phyloP scores from a whole-genome alignment of 2,113 vertebrate genomes.

The Camelus dromedarius region DNA sequence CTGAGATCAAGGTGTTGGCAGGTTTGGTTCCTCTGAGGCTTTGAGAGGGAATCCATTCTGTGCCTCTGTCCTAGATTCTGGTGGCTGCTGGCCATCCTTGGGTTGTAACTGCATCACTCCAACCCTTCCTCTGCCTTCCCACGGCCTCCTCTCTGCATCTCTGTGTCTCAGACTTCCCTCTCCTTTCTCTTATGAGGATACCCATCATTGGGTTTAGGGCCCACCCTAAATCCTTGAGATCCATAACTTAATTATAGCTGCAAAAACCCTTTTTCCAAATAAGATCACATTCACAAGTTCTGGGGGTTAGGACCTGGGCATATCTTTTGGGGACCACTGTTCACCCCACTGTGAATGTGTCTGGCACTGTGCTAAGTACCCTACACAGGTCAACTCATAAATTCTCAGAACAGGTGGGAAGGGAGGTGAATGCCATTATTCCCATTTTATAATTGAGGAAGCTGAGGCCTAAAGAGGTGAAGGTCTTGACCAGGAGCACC shows the following conservation, averaged over 20 bases:
- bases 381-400: neutral
- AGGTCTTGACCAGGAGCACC: neutral
- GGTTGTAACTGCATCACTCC: neutral
- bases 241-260: neutral
- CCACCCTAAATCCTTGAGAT: neutral
- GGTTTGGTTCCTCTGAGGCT: neutral
- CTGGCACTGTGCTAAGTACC: neutral
- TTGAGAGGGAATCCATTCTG: too few species aligned
- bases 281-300: neutral
- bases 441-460: neutral
- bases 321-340: neutral
- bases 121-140: neutral
- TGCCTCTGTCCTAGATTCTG: neutral
- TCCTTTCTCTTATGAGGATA: neutral
- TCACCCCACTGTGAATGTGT: neutral
- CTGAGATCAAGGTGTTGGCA: neutral
- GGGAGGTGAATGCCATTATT: neutral
- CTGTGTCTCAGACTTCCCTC: neutral
- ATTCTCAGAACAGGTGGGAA: neutral
- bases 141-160: neutral
- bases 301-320: neutral
- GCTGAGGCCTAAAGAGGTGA: neutral
- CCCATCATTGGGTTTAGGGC: neutral
- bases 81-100: neutral
- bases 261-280: neutral